Evolutionary conservation across 1,140 invertebrate genomes (phyloP).

Genomic region (Euglossa dilemma): DNA sequence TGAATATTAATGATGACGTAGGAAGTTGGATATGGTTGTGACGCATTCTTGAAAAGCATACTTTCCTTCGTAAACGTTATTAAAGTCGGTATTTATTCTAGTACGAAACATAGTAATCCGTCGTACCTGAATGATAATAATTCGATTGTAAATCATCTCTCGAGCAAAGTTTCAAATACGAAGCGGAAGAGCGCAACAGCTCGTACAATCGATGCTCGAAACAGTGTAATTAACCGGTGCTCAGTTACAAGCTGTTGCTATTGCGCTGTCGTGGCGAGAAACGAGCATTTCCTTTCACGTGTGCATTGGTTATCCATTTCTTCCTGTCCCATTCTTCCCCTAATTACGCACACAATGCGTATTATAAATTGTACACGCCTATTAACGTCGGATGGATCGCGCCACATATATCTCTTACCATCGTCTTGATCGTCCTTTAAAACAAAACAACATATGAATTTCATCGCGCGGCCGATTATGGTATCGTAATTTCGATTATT

Average conservation of each 20-base stretch:
- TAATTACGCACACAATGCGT: slow-evolving; percentile 24
- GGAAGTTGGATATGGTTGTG: not conserved
- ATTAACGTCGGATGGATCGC: not conserved
- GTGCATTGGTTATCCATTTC: slow-evolving; percentile 34
- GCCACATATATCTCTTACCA: not conserved
- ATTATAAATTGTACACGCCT: slow-evolving; percentile 33
- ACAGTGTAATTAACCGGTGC: slow-evolving; percentile 63
- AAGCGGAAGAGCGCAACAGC: not conserved
- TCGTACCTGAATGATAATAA: not conserved
- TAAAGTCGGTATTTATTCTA: not conserved
- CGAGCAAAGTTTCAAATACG: not conserved
- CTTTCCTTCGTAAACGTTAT: not conserved
- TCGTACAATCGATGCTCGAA: slow-evolving; percentile 38
- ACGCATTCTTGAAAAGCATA: not conserved
- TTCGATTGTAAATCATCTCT: not conserved
- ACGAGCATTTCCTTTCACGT: slow-evolving; percentile 67
- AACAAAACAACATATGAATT: not conserved
- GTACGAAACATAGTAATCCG: not conserved
- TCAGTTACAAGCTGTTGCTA: slow-evolving; percentile 70
- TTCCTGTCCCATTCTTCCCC: slow-evolving; percentile 31
- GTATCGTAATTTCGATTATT: not conserved
- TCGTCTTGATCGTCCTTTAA: not conserved
- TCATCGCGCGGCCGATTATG: not conserved
- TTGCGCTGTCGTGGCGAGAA: slow-evolving; percentile 52
- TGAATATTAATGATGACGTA: slow-evolving; percentile 50